A percentile compares a stretch with the other conserved stretches of the same genome.
phyloP scores from a whole-genome alignment of 2,888 invertebrate genomes.

The Thymelicus sylvestris region DNA sequence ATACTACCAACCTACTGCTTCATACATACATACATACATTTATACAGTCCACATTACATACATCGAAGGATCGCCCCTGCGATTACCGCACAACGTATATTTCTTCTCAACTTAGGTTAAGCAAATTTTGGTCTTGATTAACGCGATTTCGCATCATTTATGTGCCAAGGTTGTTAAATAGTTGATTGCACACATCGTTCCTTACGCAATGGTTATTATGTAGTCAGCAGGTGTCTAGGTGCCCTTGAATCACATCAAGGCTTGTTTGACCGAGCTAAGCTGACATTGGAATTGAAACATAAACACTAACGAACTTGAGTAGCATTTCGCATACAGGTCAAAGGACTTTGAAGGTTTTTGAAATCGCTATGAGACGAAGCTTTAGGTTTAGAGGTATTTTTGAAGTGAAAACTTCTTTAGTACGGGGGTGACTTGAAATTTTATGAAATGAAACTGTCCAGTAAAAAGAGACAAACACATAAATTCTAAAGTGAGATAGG shows the following conservation, averaged over 20 bases:
- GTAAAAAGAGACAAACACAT: too few relatives aligned
- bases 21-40: too few relatives aligned
- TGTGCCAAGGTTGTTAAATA: conserved; percentile 17
- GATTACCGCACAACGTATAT: too few relatives aligned
- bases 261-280: conserved; percentile 6
- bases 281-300: conserved; percentile 22
- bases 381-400: too few relatives aligned
- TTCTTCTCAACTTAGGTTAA: not conserved
- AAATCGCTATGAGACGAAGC: conserved; percentile 87
- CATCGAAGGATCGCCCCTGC: too few relatives aligned
- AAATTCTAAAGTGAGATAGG: too few relatives aligned
- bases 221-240: conserved; percentile 36
- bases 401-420: too few relatives aligned
- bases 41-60: too few relatives aligned
- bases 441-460: too few relatives aligned
- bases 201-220: conserved; percentile 43
- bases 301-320: conserved; percentile 1
- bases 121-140: conserved; percentile 2
- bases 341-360: conserved; percentile 84
- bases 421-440: too few relatives aligned
- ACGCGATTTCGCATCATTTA: not conserved
- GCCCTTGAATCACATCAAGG: conserved; percentile 44
- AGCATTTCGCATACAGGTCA: conserved; percentile 25
- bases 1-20: too few relatives aligned
- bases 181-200: conserved; percentile 32